Percentiles rank a stretch among this genome's conserved stretches.
phyloP scores from a whole-genome alignment of 2,888 invertebrate species.

The Lasioglossum figueresi region DNA sequence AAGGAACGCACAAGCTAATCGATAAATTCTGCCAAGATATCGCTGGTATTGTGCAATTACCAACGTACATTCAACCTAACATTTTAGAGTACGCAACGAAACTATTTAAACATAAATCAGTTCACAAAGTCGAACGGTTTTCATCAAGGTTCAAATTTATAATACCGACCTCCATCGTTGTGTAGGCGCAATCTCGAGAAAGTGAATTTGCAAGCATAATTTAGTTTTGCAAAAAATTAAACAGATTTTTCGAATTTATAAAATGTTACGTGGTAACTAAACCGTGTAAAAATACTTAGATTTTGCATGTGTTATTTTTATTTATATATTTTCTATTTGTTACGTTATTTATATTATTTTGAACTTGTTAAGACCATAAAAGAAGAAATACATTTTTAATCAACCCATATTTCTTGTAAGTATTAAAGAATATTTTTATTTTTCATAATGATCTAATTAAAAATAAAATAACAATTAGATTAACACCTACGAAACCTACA shows the following conservation, averaged over 20 bases:
- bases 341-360: no score
- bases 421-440: not conserved
- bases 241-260: not conserved
- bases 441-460: no score
- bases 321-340: no score
- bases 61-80: slow-evolving; percentile 15
- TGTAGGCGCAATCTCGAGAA: not conserved
- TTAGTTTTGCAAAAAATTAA: not conserved
- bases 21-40: slow-evolving; percentile 51
- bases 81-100: not conserved
- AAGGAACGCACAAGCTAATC: slow-evolving; percentile 45
- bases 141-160: not conserved
- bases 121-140: not conserved
- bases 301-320: no score
- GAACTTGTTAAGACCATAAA: no score
- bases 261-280: not conserved
- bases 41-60: slow-evolving; percentile 44
- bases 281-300: no score
- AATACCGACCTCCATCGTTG: not conserved
- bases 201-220: not conserved
- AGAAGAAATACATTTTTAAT: not conserved
- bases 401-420: not conserved
- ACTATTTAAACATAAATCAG: slow-evolving; percentile 19
- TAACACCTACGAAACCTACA: no score
- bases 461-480: no score